A percentile compares a stretch with the other conserved stretches of the same genome.
Conservation (phyloP, 2,888 invertebrate species). For the Pycnomerus fuliginosus region DNA sequence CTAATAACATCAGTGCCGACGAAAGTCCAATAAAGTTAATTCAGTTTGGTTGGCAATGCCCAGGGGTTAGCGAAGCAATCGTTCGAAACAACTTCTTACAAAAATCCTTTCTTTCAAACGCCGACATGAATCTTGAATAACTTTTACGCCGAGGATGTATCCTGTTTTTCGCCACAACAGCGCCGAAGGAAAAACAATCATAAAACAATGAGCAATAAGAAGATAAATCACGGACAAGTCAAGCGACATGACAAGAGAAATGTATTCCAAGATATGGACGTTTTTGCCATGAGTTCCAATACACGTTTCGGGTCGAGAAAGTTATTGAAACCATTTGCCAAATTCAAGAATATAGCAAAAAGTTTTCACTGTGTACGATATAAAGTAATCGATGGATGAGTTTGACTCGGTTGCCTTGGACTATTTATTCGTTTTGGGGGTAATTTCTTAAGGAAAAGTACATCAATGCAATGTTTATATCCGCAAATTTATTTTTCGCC, state of each 20-base stretch:
- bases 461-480: too few relatives aligned
- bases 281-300: conserved; percentile 42
- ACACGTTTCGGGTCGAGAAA: conserved; percentile 41
- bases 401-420: too few relatives aligned
- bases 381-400: conserved; percentile 42
- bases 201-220: conserved; percentile 37
- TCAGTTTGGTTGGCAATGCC: conserved; percentile 47
- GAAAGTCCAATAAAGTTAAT: conserved; percentile 50
- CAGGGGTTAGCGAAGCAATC: conserved; percentile 41
- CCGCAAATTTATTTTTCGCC: too few relatives aligned
- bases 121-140: too few relatives aligned
- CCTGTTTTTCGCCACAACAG: background rate
- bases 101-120: conserved; percentile 9
- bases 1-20: conserved; percentile 49
- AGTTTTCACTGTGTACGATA: conserved; percentile 36
- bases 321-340: conserved; percentile 49
- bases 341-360: conserved; percentile 41
- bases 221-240: conserved; percentile 42
- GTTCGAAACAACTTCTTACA: conserved; percentile 28
- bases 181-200: conserved; percentile 29
- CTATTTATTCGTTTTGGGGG: too few relatives aligned
- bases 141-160: background rate
- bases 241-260: conserved; percentile 43
- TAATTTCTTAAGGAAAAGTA: too few relatives aligned
- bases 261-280: conserved; percentile 42